phyloP scores from a whole-genome alignment of 2,113 vertebrate species.

The Propithecus coquereli region DNA sequence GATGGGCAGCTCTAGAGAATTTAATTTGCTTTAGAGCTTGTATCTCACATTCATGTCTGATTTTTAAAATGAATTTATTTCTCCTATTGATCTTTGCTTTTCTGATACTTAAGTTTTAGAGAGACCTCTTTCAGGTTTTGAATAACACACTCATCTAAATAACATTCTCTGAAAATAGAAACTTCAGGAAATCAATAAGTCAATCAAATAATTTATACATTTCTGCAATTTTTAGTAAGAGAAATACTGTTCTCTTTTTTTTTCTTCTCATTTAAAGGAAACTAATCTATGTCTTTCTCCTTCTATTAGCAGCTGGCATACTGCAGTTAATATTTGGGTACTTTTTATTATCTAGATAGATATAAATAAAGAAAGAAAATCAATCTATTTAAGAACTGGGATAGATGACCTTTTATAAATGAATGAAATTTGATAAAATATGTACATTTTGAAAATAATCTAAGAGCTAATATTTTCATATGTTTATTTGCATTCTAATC shows the following conservation, averaged over 20 bases:
- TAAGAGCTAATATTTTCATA: constrained; percentile 38
- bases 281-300: not conserved
- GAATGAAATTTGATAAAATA: constrained; percentile 44
- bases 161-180: not conserved
- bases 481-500: constrained; percentile 27
- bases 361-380: constrained; percentile 46
- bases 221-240: not conserved
- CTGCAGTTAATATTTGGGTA: not conserved
- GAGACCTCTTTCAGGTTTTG: not conserved
- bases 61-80: constrained; percentile 52
- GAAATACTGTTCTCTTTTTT: not conserved
- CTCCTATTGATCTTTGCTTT: constrained; percentile 29
- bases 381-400: not conserved
- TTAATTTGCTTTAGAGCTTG: constrained; percentile 58
- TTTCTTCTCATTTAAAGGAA: not conserved
- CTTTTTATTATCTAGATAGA: constrained; percentile 16
- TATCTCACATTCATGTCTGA: not conserved
- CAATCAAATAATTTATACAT: not conserved
- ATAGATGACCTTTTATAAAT: constrained; percentile 36
- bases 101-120: constrained; percentile 1
- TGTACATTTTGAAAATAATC: constrained; percentile 1
- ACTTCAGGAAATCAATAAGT: not conserved
- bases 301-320: not conserved
- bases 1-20: constrained; percentile 53
- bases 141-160: not conserved